Evolutionary conservation across 2,888 invertebrate genomes (phyloP), one percentile per base, ranked within the genome.

Genomic region (Ornithoptera alexandrae): DNA sequence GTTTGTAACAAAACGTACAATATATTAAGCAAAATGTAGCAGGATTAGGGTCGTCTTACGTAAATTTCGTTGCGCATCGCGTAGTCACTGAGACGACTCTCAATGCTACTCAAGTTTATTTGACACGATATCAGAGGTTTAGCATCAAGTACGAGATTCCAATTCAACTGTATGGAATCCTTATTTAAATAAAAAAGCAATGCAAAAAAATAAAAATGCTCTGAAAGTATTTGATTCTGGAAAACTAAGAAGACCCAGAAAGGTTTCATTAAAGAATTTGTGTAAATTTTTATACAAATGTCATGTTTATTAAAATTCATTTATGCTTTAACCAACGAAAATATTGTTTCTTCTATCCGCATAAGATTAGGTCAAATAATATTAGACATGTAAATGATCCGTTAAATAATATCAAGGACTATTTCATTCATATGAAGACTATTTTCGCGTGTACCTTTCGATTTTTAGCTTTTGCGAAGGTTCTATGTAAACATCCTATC

Each of bases 41-140:
- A 60, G 56, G 61, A 67, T 67, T 67, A 70, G 42, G 36, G 60
- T 56, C 56, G 42, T 20, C 60, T 67, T 64, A 64, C 53, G 67
- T 67, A 67, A 67, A 64, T 67, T 70, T 60, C 62, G 17, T 63
- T 67, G 58, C 58, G 63, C 67, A 56, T 67, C 76, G 72, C 67
- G 72, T 74, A 79, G 75, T 76, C 76, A 75, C 77, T 75, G 76
- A 77, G 74, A 76, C 76, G 75, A 66, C 77, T 75, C 76, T 75
- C 76, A 75, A 72, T 72, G 73, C 72, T 72, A 73, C 75, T 75
- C 75, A 50, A 70, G 70, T 67, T 57, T 70, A 67, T 67, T 67
- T 59, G 30, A 30, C 64, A 67, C 60, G 64, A 56, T 63, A 77
- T 72, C 73, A 73, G 73, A 76, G 76, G 74, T 75, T 75, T 76